Evolutionary conservation across 2,797 vertebrate genomes (phyloP).

Genomic region (Tachyglossus aculeatus): DNA sequence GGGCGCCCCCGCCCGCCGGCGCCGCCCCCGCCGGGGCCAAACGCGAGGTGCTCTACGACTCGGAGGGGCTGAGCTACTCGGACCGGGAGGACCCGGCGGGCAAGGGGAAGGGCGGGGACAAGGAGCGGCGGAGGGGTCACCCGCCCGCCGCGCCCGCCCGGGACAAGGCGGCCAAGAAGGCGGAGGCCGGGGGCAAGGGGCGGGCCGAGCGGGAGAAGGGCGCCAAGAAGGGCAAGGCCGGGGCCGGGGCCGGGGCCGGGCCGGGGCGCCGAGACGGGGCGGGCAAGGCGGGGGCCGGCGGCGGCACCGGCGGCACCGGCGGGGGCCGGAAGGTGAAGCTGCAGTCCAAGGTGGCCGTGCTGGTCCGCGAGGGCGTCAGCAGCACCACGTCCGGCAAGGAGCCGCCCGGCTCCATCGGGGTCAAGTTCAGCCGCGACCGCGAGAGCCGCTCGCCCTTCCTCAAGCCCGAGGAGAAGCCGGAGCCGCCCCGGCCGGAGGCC

Average conservation of each 20-base stretch:
- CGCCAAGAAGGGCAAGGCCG: slow-evolving; percentile 74
- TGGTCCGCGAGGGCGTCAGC: slow-evolving; percentile 92
- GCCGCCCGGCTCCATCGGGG: slow-evolving; percentile 83
- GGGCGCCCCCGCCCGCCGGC: slow-evolving; percentile 53
- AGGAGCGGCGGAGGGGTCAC: slow-evolving; percentile 23
- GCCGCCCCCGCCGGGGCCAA: slow-evolving; percentile 77
- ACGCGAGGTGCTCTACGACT: slow-evolving; percentile 72
- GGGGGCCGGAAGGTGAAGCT: slow-evolving; percentile 84
- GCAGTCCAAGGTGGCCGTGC: slow-evolving; percentile 92
- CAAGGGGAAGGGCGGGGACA: not conserved
- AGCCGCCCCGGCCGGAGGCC: slow-evolving; percentile 24
- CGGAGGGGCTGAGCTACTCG: slow-evolving; percentile 71
- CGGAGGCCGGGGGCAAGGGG: slow-evolving; percentile 61
- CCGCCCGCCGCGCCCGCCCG: slow-evolving; percentile 28
- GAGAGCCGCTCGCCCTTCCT: slow-evolving; percentile 93
- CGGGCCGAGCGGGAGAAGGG: slow-evolving; percentile 70
- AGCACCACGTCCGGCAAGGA: slow-evolving; percentile 84
- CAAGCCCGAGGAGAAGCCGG: slow-evolving; percentile 80
- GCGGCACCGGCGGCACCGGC: slow-evolving; percentile 74
- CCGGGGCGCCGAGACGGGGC: slow-evolving; percentile 68
- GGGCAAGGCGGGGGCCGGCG: slow-evolving; percentile 50
- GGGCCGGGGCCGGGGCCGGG: slow-evolving; percentile 60
- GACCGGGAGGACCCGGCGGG: slow-evolving; percentile 38
- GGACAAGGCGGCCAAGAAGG: slow-evolving; percentile 29
- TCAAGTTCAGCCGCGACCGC: slow-evolving; percentile 91